Conservation (phyloP, 2,113 vertebrate genomes). For the Regulus satrapa region DNA sequence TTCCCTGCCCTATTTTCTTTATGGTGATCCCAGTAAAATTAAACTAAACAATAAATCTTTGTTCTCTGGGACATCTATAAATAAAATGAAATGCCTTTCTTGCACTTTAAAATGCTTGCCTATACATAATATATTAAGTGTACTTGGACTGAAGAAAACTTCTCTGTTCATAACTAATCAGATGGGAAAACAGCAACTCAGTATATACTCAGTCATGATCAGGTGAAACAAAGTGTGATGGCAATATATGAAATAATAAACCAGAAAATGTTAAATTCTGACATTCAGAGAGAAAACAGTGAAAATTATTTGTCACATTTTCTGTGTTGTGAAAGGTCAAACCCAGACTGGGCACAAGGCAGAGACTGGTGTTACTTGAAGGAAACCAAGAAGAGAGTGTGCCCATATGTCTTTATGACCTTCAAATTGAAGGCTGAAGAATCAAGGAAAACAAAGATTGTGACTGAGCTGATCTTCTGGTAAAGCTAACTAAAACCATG, state of each 20-base stretch:
- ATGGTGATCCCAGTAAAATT: neutral
- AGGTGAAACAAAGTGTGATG: neutral
- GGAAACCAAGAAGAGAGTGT: neutral
- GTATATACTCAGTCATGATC: neutral
- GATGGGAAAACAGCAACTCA: neutral
- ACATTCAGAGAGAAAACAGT: neutral
- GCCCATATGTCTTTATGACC: accelerated
- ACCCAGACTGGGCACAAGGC: neutral
- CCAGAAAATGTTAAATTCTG: neutral
- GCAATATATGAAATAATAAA: neutral
- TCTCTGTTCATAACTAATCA: neutral
- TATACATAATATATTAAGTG: neutral
- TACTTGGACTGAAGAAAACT: neutral
- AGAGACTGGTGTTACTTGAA: neutral
- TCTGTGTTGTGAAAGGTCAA: neutral
- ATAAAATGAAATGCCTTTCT: neutral
- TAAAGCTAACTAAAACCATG: neutral
- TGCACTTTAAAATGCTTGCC: neutral
- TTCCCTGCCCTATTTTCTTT: accelerated
- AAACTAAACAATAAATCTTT: neutral
- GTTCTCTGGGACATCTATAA: neutral
- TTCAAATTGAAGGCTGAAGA: neutral
- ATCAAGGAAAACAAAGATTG: neutral
- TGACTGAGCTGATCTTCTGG: neutral
- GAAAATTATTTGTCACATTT: neutral